Conservation (phyloP, 2,888 invertebrate genomes). For the Rambutsinella grinnellia region DNA sequence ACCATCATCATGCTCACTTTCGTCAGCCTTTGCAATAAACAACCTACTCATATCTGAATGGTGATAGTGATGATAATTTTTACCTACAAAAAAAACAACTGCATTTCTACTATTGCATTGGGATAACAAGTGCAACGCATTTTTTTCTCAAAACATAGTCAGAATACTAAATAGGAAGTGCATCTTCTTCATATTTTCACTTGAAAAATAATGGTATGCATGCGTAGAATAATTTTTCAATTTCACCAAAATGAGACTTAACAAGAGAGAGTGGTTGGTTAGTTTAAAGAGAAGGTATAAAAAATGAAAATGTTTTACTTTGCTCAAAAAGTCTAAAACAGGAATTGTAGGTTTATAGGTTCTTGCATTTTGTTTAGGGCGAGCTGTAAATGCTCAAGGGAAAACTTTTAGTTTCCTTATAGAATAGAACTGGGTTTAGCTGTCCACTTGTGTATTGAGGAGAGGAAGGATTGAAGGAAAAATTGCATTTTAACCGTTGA, state of each 20-base stretch:
- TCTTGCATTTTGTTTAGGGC: conserved; percentile 5
- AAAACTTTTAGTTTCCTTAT: background rate
- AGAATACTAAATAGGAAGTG: background rate
- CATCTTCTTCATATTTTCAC: background rate
- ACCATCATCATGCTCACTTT: no score
- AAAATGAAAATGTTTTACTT: conserved; percentile 30
- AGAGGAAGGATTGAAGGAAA: no score
- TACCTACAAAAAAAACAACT: background rate
- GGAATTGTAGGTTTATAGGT: conserved; percentile 54
- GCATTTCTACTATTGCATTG: no score
- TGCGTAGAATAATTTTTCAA: conserved; percentile 2
- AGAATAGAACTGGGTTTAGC: no score
- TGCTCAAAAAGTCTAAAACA: conserved; percentile 21
- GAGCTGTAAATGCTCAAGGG: background rate
- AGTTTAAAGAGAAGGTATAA: no score
- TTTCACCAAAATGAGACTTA: background rate
- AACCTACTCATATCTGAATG: background rate
- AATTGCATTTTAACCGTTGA: background rate
- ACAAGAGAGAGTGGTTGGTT: background rate
- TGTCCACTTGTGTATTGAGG: no score
- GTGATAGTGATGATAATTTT: background rate
- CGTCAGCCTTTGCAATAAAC: background rate
- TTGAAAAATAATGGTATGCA: conserved; percentile 9
- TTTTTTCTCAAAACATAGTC: background rate
- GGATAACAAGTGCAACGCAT: background rate